Evolutionary conservation across 1,140 invertebrate species (phyloP), one percentile per base, ranked within the genome.

Genomic region (Procambarus clarkii): DNA sequence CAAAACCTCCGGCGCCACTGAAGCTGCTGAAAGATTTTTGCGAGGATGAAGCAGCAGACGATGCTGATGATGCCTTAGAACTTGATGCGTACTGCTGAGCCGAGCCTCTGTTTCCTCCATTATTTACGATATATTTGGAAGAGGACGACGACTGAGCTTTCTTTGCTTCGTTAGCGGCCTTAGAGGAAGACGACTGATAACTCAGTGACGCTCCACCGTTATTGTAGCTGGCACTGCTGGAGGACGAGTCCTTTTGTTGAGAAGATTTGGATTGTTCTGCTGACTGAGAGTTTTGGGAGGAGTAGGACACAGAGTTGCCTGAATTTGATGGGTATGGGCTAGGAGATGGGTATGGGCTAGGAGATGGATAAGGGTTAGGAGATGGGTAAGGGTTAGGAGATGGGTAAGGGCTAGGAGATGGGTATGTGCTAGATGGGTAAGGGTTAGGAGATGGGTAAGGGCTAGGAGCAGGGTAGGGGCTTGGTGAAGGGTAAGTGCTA

Each of bases 241-340:
- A 80, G 3, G 77, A 69, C 34, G n/a, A 24, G 24, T 78, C 11
- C 54, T 82, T 15, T 24, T 83, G 58, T 46, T 81, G 60, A 18
- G 87, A 82, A 7, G 69, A 24, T 18, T 86, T 46, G 15, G 85
- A 86, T 18, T 78, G 13, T 13, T 86, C 60, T 45, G 87, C 82
- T 45, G 85, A 87, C 76, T 87, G 74, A 11, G 89, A 91, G 24
- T 64, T 78, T 46, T 91, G 82, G 0, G 89, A 85, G n/a, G 77
- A 80, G 77, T 77, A 85, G 34, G 74, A 34, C 15, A 24, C 54
- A 1, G 54, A 78, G 7, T 46, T 58, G 15, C 89, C 82, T 54
- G 87, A 58, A 80, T 48, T 44, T 58, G 11, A 48, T 48, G 21
- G 60, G 1, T 69, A n/a, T n/a, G 5, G 81, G n/a, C 34, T 1